Conservation (phyloP, 2,888 invertebrate species). For the Julus scanicus region DNA sequence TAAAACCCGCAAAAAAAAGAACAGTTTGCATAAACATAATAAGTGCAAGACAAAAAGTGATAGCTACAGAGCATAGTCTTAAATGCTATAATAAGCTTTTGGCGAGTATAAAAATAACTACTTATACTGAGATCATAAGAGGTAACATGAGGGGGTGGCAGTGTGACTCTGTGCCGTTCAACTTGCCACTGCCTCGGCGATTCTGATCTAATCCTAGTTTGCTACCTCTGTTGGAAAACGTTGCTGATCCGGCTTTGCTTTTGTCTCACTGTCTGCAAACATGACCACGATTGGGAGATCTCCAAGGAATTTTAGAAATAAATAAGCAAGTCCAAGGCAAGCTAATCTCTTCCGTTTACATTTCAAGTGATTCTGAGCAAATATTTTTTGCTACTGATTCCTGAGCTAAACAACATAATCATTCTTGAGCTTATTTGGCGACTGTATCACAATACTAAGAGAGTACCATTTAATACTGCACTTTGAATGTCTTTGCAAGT, state of each 20-base stretch:
- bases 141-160: constrained; percentile 41
- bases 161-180: not conserved
- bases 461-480: too few relatives aligned
- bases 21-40: constrained; percentile 1
- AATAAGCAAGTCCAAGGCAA: not conserved
- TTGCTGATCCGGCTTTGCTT: not conserved
- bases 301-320: not conserved
- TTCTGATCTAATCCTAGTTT: not conserved
- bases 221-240: not conserved
- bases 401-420: not conserved
- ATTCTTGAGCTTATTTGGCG: not conserved
- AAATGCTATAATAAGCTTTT: not conserved
- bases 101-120: constrained; percentile 33
- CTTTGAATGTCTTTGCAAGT: too few relatives aligned
- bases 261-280: not conserved
- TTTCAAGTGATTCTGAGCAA: not conserved
- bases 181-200: not conserved
- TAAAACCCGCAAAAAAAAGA: not conserved
- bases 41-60: not conserved
- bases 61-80: not conserved
- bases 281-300: not conserved
- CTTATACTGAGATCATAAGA: constrained; percentile 18
- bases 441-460: not conserved
- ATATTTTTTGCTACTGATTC: not conserved
- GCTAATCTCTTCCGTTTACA: not conserved